These are phyloP conservation scores for Caenorhabditis sp. DNA, from an alignment of 2,888 invertebrate genomes.

Conservation along the genomic window DNA sequence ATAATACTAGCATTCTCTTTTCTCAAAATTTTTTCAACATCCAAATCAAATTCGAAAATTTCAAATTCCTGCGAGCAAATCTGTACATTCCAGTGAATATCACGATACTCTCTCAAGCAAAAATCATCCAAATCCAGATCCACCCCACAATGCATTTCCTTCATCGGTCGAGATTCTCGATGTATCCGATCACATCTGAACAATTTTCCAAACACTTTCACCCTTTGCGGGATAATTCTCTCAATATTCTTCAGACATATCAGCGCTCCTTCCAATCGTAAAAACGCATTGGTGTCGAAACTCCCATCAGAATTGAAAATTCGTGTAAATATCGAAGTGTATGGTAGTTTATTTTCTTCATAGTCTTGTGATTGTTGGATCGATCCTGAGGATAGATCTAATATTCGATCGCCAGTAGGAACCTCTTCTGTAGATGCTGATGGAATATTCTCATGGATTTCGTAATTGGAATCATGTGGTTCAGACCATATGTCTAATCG, in stretches of 20 bases:
- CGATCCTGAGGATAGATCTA: too few relatives aligned
- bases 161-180: slow-evolving; percentile 25
- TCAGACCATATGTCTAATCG: neutral
- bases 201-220: slow-evolving; percentile 17
- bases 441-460: neutral
- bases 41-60: neutral
- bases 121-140: slow-evolving; percentile 21
- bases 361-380: neutral
- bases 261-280: slow-evolving; percentile 15
- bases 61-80: slow-evolving; percentile 2
- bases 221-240: slow-evolving; percentile 10
- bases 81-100: slow-evolving; percentile 17
- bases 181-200: slow-evolving; percentile 28
- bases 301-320: slow-evolving; percentile 17
- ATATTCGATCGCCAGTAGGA: too few relatives aligned
- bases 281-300: slow-evolving; percentile 13
- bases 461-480: neutral
- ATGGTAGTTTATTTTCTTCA: neutral
- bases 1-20: neutral
- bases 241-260: slow-evolving; percentile 8
- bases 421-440: too few relatives aligned
- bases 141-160: slow-evolving; percentile 24
- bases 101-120: slow-evolving; percentile 40
- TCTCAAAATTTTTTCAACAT: neutral
- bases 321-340: neutral